Conservation (phyloP, 2,888 invertebrate genomes). For the Volucella inanis region DNA sequence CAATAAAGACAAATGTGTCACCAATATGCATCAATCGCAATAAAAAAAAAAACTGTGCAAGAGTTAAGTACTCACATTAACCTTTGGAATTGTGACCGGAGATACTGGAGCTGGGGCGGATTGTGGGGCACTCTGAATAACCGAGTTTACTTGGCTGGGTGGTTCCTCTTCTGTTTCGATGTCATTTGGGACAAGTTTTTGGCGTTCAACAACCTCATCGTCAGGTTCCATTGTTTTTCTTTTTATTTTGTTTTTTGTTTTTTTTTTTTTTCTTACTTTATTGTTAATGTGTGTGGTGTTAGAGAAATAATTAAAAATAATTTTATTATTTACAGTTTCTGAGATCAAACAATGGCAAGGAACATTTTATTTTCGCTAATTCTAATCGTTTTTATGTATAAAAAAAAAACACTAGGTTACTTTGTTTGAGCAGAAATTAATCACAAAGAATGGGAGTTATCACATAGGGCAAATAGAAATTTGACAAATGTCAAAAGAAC, state of each 20-base stretch:
- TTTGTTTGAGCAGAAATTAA: conserved; percentile 68
- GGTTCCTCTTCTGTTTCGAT: conserved; percentile 82
- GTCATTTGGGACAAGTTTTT: conserved; percentile 82
- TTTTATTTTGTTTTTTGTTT: conserved; percentile 22
- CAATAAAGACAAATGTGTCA: conserved; percentile 12
- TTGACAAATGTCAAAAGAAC: conserved; percentile 85
- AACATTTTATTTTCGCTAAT: conserved; percentile 55
- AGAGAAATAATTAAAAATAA: conserved; percentile 6
- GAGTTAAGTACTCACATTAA: conserved; percentile 76
- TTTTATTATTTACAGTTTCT: conserved; percentile 6
- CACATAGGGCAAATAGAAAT: conserved; percentile 30
- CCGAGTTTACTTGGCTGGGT: conserved; percentile 76
- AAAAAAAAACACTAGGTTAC: conserved; percentile 44
- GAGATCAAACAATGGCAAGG: conserved; percentile 66
- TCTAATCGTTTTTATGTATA: conserved; percentile 45
- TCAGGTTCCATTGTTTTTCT: conserved; percentile 81
- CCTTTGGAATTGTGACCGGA: conserved; percentile 81
- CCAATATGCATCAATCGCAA: conserved; percentile 10
- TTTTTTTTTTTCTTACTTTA: background rate
- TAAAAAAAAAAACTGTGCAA: conserved; percentile 4
- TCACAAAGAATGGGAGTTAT: conserved; percentile 65
- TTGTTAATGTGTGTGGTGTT: conserved; percentile 20
- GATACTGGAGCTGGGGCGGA: conserved; percentile 82
- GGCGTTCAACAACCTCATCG: conserved; percentile 83
- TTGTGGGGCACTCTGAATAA: conserved; percentile 79